phyloP scores from a whole-genome alignment of 2,113 vertebrate species.

The Istiophorus platypterus region DNA sequence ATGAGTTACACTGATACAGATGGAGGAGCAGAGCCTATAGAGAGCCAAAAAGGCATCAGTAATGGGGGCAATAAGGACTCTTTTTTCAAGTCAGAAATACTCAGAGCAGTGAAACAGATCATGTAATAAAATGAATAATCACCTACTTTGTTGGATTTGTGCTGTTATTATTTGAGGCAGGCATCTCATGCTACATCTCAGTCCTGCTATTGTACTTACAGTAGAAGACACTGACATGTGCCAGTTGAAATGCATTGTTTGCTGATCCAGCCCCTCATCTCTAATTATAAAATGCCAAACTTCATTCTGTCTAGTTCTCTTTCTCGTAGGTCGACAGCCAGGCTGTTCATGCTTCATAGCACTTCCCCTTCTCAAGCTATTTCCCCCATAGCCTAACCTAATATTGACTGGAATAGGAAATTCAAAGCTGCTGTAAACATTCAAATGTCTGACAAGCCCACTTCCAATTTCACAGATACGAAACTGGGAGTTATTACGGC shows the following conservation, averaged over 20 bases:
- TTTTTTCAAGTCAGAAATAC: constrained; percentile 16
- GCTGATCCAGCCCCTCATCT: constrained; percentile 67
- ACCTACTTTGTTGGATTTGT: constrained; percentile 9
- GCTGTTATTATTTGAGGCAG: constrained; percentile 42
- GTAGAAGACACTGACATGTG: constrained; percentile 49
- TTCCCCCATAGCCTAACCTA: constrained; percentile 74
- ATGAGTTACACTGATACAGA: constrained; percentile 39
- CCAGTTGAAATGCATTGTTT: constrained; percentile 73
- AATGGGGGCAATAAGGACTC: constrained; percentile 9
- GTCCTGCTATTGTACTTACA: constrained; percentile 55
- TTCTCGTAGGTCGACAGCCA: constrained; percentile 68
- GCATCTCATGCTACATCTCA: constrained; percentile 45
- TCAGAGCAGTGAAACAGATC: constrained; percentile 39
- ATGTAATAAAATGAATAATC: constrained; percentile 25
- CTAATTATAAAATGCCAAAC: constrained; percentile 84
- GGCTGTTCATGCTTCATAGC: constrained; percentile 80
- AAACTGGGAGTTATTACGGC: constrained; percentile 68
- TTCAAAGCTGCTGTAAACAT: constrained; percentile 78
- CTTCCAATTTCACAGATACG: constrained; percentile 80
- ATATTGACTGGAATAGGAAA: constrained; percentile 82
- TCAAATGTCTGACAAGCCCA: constrained; percentile 77
- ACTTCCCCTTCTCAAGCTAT: constrained; percentile 62
- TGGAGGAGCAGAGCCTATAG: neutral
- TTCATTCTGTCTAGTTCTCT: constrained; percentile 72
- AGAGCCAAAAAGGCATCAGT: neutral